Evolutionary conservation across 2,113 vertebrate species (phyloP), one percentile per base, ranked within the genome.

Genomic region (Brienomyrus longianalis): DNA sequence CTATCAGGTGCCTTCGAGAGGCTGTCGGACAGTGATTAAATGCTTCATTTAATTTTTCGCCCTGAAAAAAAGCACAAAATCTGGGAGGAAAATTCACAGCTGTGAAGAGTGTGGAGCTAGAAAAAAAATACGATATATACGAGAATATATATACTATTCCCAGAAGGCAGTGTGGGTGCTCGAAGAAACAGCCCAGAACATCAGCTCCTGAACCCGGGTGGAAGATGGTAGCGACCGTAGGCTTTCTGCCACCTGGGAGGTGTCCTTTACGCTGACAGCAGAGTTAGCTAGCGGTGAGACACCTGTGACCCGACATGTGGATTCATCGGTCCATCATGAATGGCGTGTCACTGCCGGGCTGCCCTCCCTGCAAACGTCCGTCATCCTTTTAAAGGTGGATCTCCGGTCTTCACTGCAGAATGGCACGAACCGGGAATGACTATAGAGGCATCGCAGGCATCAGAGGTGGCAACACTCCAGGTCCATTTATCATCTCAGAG

Each of bases 251-350:
- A 11, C 47, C 39, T 48, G 43, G 7, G 21, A n/a, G 23, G 23
- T 0, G 83, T 85, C 45, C 83, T 27, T 23, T 50, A 39, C 13
- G 35, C 1, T 45, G 43, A 50, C 47, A 85, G 23, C 47, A 85
- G 43, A 11, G 21, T 31, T 6, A 91, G 92, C 91, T 90, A 92
- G 92, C 91, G 90, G 89, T 92, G 90, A 88, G 91, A 92, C 92
- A 95, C 94, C 91, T 89, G 91, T 91, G 86, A 62, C 47, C 51
- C 23, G 27, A 27, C 74, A 47, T 77, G 88, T 86, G 56, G 84
- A 90, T 90, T 86, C 23, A 88, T 52, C 90, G 91, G 92, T 94
- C 93, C 93, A 94, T 93, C 91, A 94, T 92, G 90, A 89, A 93
- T 92, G 93, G 35, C 45, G 51, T 77, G 59, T 85, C 39, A 39